Base-by-base conservation (phyloP, 1,140 invertebrate genomes). In the Drosophila teissieri region DNA sequence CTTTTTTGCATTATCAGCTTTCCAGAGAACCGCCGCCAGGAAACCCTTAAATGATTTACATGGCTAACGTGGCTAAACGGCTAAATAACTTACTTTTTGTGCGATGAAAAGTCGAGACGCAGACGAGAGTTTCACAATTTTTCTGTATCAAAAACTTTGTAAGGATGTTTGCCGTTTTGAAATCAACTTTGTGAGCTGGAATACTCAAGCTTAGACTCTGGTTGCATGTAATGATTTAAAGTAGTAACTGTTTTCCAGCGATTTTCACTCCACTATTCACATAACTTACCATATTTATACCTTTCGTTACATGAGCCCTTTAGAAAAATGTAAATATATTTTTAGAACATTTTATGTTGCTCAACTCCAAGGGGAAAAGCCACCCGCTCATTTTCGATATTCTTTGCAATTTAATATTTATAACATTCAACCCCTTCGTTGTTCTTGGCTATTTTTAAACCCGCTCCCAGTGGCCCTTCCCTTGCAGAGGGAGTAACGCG, bases 41-140 rank as follows among this genome's bases (percentile, higher is more conserved):
- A 54, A 83, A 81, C 70, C 82, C 79, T 76, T 83, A 80, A 89
- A 76, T 89, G 79, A 86, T 86, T 86, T 89, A 89, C 83, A 89
- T 83, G 84, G 67, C 78, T 83, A 76, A 46, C 45, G 24, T 22
- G 17, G 19, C 22, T 31, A n/a, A 15, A 48, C 19, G 5, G 44
- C 8, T 31, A 31, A 31, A 31, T 31, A 31, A 31, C 31, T 31
- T 8, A 31, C 31, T 31, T 31, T 31, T 31, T 31, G 31, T 31
- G 8, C 7, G 1, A 31, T 31, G 27, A 31, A 31, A 31, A 31
- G 1, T 8, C 22, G 4, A 4, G 24, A 24, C 4, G 24, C 5
- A 4, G 24, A 24, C 4, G 0, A 24, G 24, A 24, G 4, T 8
- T 8, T 8, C 31, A 31, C 8, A 31, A 31, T 10, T 31, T 8